A percentile compares a stretch with the other conserved stretches of the same genome.
These are phyloP conservation scores for Calliphora vicina DNA, from an alignment of 1,140 invertebrate species.

Conservation along the genomic window DNA sequence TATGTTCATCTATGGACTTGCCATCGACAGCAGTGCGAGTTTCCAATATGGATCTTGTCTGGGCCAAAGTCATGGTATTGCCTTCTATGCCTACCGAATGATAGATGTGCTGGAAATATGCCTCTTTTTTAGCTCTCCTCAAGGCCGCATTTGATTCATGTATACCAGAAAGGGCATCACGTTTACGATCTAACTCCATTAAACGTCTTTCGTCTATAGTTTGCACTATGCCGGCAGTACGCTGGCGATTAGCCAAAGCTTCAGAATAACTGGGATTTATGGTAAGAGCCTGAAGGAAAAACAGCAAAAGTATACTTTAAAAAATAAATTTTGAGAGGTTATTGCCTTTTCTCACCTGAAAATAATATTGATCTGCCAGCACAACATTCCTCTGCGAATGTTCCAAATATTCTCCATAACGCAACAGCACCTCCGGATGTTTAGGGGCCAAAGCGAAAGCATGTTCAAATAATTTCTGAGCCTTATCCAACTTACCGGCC, in stretches of 20 bases:
- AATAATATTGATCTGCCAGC: constrained; percentile 89
- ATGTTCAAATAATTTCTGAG: constrained; percentile 88
- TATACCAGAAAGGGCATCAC: constrained; percentile 80
- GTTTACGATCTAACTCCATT: constrained; percentile 84
- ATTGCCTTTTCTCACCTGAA: constrained; percentile 63
- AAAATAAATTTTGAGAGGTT: not conserved
- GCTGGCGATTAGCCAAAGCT: constrained; percentile 81
- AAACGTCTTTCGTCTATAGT: constrained; percentile 85
- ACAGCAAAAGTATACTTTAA: no score
- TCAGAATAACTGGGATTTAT: constrained; percentile 82
- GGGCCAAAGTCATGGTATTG: constrained; percentile 94
- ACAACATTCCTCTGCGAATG: constrained; percentile 85
- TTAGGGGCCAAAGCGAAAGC: constrained; percentile 88
- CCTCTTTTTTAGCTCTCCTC: constrained; percentile 88
- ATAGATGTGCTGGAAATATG: constrained; percentile 96
- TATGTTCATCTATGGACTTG: constrained; percentile 95
- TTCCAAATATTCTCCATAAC: constrained; percentile 95
- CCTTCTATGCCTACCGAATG: constrained; percentile 98
- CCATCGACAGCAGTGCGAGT: constrained; percentile 91
- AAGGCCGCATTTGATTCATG: constrained; percentile 82
- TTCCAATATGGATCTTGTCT: constrained; percentile 92
- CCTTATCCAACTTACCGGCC: constrained; percentile 84
- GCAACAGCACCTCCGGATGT: constrained; percentile 90
- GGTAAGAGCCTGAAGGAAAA: constrained; percentile 74
- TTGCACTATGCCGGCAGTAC: constrained; percentile 89